These are phyloP conservation scores for Mythimna pallens DNA, from an alignment of 2,888 invertebrate species.

Conservation along the genomic window DNA sequence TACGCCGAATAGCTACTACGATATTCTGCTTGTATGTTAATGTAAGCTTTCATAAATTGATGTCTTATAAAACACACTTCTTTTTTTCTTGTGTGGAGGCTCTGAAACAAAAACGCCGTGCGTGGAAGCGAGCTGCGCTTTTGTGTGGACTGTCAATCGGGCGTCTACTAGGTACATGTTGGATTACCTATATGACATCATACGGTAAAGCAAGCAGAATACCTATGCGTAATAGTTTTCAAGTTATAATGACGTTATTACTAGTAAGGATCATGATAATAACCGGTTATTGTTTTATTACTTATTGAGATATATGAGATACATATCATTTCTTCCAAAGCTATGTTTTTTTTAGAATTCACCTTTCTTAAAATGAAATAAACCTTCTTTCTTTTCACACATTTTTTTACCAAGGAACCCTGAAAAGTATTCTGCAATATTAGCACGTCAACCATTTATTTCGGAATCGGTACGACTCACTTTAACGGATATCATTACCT, in stretches of 20 bases:
- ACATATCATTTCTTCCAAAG: too few relatives aligned
- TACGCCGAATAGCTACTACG: constrained; percentile 2
- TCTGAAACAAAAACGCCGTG: constrained; percentile 7
- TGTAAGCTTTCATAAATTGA: constrained; percentile 21
- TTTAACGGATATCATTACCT: constrained; percentile 48
- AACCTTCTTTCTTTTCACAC: not conserved
- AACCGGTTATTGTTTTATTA: too few relatives aligned
- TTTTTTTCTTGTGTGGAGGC: constrained; percentile 9
- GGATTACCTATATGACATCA: constrained; percentile 2
- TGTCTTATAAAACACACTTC: constrained; percentile 6
- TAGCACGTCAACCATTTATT: constrained; percentile 16
- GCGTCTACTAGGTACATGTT: constrained; percentile 3
- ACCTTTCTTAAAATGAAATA: too few relatives aligned
- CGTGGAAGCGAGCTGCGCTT: constrained; percentile 27
- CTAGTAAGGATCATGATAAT: too few relatives aligned
- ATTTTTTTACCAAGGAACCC: not conserved
- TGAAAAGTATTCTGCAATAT: not conserved
- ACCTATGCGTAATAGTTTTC: too few relatives aligned
- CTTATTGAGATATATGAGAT: too few relatives aligned
- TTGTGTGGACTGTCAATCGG: constrained; percentile 34
- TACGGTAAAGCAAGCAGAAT: not conserved
- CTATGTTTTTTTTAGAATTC: too few relatives aligned
- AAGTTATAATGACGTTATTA: too few relatives aligned
- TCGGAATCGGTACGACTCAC: constrained; percentile 8
- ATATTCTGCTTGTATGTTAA: constrained; percentile 2